A percentile compares a stretch with the other conserved stretches of the same genome.
These are phyloP conservation scores for Prosopocoilus inquinatus DNA, from an alignment of 2,888 invertebrate genomes.

Conservation along the genomic window DNA sequence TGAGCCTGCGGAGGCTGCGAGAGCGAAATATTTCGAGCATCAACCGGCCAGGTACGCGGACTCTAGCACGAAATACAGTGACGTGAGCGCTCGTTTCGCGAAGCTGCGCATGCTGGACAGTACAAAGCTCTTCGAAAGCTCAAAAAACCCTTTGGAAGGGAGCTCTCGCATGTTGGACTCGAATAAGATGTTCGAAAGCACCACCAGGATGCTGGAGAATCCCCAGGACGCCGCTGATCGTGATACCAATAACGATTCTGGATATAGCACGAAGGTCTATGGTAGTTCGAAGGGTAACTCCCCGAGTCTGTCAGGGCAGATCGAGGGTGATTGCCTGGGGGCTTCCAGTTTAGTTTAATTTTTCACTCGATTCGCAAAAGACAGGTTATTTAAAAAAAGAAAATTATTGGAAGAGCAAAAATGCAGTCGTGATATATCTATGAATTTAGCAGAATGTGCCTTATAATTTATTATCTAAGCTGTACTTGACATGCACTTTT, in stretches of 20 bases:
- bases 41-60: constrained; percentile 28
- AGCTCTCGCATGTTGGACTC: constrained; percentile 40
- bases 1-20: neutral
- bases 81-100: constrained; percentile 43
- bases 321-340: constrained; percentile 50
- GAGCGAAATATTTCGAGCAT: constrained; percentile 10
- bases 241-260: constrained; percentile 79
- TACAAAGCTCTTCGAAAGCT: constrained; percentile 35
- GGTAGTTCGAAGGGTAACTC: constrained; percentile 76
- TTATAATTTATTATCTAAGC: constrained; percentile 2
- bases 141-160: constrained; percentile 32
- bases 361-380: neutral
- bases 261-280: constrained; percentile 80
- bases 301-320: constrained; percentile 63
- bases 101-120: constrained; percentile 44
- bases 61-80: constrained; percentile 29
- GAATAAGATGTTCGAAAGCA: constrained; percentile 42
- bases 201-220: constrained; percentile 40
- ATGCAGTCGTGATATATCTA: too few relatives aligned
- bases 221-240: constrained; percentile 53
- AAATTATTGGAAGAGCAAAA: too few relatives aligned
- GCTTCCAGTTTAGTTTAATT: constrained; percentile 63
- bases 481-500: neutral
- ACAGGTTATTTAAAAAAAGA: neutral
- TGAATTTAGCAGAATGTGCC: neutral